Base-by-base conservation (phyloP, 35 echinoderm and acorn worm species). In the Chiridota heheva region DNA sequence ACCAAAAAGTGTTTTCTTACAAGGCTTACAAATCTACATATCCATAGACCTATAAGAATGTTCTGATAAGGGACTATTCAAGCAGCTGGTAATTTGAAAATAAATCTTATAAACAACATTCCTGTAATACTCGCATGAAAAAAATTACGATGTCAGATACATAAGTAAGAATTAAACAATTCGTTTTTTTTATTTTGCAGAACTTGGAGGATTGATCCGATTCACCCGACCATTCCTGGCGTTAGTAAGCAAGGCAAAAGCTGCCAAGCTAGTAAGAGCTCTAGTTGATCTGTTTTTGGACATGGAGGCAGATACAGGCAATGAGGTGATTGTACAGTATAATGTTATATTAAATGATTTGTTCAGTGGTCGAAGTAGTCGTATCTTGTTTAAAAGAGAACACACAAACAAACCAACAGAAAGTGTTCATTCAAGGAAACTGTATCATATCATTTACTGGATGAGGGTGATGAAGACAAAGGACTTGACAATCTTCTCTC, bases 241-340 rank as follows among this genome's bases (percentile, higher is more conserved):
- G 4, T 73, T 88, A 58, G 95, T 98, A 4, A 98, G 89, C 67
- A 98, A 98, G 78, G 95, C 95, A 12, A 98, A 98, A 56, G 95
- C 95, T 32, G 95, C 95, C 15, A 98, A 98, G 73, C 72, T 98
- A 28, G 95, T 98, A 5, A 58, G 95, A 56, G 95, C 89, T 12
- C 69, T 98, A 20, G 95, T 98, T n/a, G 95, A 98, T 69, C 68
- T 98, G 42, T 98, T 98, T 59, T 77, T 98, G 33, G 95, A 98
- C 57, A 98, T 98, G 95, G 87, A 98, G 77, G 95, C 95, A 36
- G 89, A 85, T 16, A 98, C 95, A 22, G 95, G 95, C 32, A 92
- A 92, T 61, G 95, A 98, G 81, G 95, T 98, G 82, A 82, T 74
- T 24, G 18, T 20, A 3, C 13, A n/a, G n/a, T n/a, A n/a, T 13